Base-by-base conservation (phyloP, 2,113 vertebrate species). In the Neomonachus schauinslandi region DNA sequence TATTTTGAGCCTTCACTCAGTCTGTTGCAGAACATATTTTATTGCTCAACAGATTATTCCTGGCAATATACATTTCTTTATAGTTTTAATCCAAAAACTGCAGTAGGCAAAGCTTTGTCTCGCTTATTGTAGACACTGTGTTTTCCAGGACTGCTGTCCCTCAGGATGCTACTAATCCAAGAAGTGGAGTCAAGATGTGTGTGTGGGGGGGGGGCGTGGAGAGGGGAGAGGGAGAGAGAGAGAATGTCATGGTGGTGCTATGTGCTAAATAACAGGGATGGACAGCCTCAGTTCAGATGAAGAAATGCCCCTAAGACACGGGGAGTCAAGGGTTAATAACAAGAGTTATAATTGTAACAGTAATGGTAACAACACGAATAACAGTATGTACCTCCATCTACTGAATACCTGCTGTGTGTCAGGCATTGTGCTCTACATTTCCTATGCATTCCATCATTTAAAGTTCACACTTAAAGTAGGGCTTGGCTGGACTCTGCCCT, bases 361-460 rank as follows among this genome's bases (percentile, higher is more conserved):
- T 16, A 9, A 36, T 4, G 8, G 18, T 6, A 36, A 15, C 24
- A 18, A 4, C 0, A 9, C 1, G 18, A 16, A 14, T 31, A 46
- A 21, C 22, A 77, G 22, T 7, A 5, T 49, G 4, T 1, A 4
- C 31, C 8, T 8, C 22, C 13, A 2, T 63, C 57, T 24, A 1
- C 7, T 1, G n/a, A 7, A 2, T 2, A 19, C 28, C 26, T n/a
- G 12, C 5, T 31, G 5, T 2, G 19, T 22, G 3, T 13, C 5
- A 21, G 89, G 89, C 24, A 1, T 1, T 1, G 61, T 21, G 16
- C 18, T 55, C 11, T 13, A 12, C 13, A 2, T 18, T 26, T 8
- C 8, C 3, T 4, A 2, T 5, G 33, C 15, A 39, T 28, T 19
- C 36, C 12, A 4, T n/a, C 18, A 14, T 39, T 53, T 79, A 59